Evolutionary conservation across 2,888 invertebrate species (phyloP), one percentile per base, ranked within the genome.

Genomic region (Chesias legatella): DNA sequence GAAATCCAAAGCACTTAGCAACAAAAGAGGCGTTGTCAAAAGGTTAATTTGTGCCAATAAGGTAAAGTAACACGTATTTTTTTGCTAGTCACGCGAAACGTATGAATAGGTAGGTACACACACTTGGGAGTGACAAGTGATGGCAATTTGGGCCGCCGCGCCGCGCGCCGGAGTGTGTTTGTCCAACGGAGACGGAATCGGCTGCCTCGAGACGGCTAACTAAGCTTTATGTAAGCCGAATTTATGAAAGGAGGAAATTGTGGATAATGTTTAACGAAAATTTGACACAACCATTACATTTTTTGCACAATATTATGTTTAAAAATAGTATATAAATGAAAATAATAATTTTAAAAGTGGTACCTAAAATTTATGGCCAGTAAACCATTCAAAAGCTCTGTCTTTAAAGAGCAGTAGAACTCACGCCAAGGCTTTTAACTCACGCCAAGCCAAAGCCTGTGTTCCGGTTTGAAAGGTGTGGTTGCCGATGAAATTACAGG

Each of bases 111-210:
- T 56, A 34, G 44, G 20, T 48, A 43, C 37, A 55, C 58, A 31
- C 41, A 48, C 47, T 48, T 63, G 21, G n/a, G 31, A 40, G 67
- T 69, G 75, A 77, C 75, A 73, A 73, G 73, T 67, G 70, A 73
- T 56, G 71, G 67, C 66, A 73, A 78, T 79, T 73, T 71, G 58
- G 73, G 70, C 65, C 65, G 67, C 53, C 56, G 55, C n/a, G n/a
- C n/a, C n/a, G n/a, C n/a, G n/a, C n/a, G n/a, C n/a, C 48, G 22
- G 26, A 26, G 62, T 74, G 73, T 75, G 76, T 79, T 79, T 79
- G 67, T 60, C 53, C 63, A 66, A 60, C 52, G 59, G 56, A 52
- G 51, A 52, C 51, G 50, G 36, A 51, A 47, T 48, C 22, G 26
- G n/a, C n/a, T n/a, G n/a, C 33, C 39, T 31, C 36, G 32, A 45